Conservation (phyloP, 2,888 invertebrate species). For the Cephus pygmeus region DNA sequence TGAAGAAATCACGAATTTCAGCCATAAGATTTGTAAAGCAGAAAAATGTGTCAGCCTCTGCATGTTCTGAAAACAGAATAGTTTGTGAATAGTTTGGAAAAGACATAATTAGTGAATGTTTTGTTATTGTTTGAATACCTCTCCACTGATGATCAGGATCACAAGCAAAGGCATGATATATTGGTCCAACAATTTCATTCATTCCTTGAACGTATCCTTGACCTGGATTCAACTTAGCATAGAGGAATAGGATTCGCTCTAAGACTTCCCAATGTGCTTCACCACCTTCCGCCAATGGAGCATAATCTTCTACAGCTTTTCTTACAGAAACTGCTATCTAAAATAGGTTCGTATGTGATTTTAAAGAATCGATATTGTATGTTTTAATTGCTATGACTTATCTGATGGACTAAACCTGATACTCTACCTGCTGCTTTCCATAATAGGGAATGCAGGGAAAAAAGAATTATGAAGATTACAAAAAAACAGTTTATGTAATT, state of each 20-base stretch:
- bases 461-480: neutral
- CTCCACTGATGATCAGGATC: conserved; percentile 84
- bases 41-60: conserved; percentile 98
- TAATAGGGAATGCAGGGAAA: conserved; percentile 17
- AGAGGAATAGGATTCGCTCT: conserved; percentile 95
- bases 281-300: conserved; percentile 86
- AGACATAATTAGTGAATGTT: conserved; percentile 2
- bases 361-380: conserved; percentile 15
- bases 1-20: conserved; percentile 97
- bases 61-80: conserved; percentile 75
- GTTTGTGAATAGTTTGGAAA: neutral
- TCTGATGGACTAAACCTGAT: conserved; percentile 11
- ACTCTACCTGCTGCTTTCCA: conserved; percentile 57
- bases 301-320: conserved; percentile 84
- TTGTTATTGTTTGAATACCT: conserved; percentile 67
- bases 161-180: conserved; percentile 96
- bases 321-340: conserved; percentile 79
- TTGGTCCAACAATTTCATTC: conserved; percentile 99
- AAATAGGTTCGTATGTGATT: conserved; percentile 20
- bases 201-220: conserved; percentile 98
- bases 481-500: neutral
- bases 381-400: conserved; percentile 7
- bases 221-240: conserved; percentile 97
- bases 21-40: conserved; percentile 98
- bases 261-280: conserved; percentile 99